Base-by-base conservation (phyloP, 2,113 vertebrate species). In the Etheostoma spectabile region DNA sequence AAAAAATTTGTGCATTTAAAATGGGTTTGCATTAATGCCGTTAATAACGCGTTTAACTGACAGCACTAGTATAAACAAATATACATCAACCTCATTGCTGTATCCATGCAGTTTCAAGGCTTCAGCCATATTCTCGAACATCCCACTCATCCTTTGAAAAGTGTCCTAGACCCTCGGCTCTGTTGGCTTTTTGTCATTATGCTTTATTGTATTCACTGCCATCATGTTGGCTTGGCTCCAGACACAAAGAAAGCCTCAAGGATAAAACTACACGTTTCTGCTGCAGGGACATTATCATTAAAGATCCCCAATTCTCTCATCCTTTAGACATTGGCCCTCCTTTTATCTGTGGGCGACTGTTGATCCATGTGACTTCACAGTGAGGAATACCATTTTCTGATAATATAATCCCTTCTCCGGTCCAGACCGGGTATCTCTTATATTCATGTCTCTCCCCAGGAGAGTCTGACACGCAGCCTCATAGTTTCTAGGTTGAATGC, bases 381-480 rank as follows among this genome's bases (percentile, higher is more conserved):
- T 45, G 79, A 81, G 81, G 81, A 90, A 87, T 85, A 80, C 79
- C 66, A 84, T 90, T 92, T 91, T 85, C 90, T 90, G 89, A 91
- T 86, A 82, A 86, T 74, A 83, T 88, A 93, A 93, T 92, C 88
- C 86, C 76, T 86, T 81, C 69, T 65, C 61, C 15, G 38, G 84
- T 62, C 85, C 69, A 71, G 79, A 48, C 81, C 12, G 4, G 83
- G 21, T 87, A 78, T 91, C 80, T 86, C 71, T 76, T 66, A 79
- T 89, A 82, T 84, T 75, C 13, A 21, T 86, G 78, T 89, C 69
- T 77, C 76, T 84, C 77, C 84, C 88, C 38, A 57, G 81, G 83
- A 92, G 85, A 87, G 75, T 79, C 74, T 65, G 84, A 84, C 82
- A 74, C 48, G 13, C 42, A 45, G 70, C 53, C 80, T 71, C 38